Evolutionary conservation across 1,140 invertebrate species (phyloP).

Genomic region (Pseudomyrmex pallidus): DNA sequence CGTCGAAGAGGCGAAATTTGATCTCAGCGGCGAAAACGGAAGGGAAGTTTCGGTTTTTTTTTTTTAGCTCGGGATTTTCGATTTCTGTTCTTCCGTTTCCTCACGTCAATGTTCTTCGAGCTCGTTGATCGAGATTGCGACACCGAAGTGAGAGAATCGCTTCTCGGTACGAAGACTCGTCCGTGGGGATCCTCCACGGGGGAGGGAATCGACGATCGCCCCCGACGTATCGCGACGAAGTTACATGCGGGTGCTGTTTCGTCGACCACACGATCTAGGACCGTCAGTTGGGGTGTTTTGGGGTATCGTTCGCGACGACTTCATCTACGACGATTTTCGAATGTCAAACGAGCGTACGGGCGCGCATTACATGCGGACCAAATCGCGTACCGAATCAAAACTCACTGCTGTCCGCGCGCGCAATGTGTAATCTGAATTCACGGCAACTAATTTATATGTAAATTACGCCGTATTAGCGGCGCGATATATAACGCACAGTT

Average conservation of each 20-base stretch:
- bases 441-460: conserved; percentile 51
- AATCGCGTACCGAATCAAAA: conserved; percentile 37
- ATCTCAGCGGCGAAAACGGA: conserved; percentile 56
- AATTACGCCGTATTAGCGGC: conserved; percentile 46
- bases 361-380: neutral
- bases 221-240: neutral
- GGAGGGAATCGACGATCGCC: conserved; percentile 16
- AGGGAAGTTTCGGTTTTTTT: conserved; percentile 68
- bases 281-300: conserved; percentile 8
- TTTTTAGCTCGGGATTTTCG: neutral
- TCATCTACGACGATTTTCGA: neutral
- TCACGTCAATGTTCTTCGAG: neutral
- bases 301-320: conserved; percentile 15
- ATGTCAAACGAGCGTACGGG: neutral
- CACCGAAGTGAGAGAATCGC: neutral
- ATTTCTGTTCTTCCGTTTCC: neutral
- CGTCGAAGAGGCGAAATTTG: conserved; percentile 71
- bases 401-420: neutral
- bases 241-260: conserved; percentile 11
- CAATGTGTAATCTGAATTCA: conserved; percentile 44
- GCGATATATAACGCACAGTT: conserved; percentile 8
- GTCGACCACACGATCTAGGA: conserved; percentile 37
- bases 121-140: conserved; percentile 20
- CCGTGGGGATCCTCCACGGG: neutral
- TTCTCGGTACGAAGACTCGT: conserved; percentile 24